These are phyloP conservation scores for Cottoperca gobio DNA, from an alignment of 2,797 vertebrate species.

Conservation along the genomic window DNA sequence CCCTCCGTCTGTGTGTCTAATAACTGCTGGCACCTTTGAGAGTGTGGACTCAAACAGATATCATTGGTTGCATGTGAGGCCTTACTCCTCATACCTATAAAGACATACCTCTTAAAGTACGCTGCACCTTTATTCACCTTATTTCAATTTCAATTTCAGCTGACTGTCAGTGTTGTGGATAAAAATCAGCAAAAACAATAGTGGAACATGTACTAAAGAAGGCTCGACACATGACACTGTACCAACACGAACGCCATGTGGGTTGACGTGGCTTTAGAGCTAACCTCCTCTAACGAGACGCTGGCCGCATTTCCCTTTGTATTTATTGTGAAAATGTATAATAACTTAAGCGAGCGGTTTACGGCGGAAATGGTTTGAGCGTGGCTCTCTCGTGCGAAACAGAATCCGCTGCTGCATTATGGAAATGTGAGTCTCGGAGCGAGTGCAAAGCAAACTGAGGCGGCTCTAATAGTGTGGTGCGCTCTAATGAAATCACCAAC, in stretches of 20 bases:
- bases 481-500: constrained; percentile 84
- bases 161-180: constrained; percentile 4
- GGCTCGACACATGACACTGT: constrained; percentile 37
- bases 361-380: constrained; percentile 80
- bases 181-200: background rate
- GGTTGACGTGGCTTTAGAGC: constrained; percentile 55
- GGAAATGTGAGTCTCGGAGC: constrained; percentile 78
- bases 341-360: constrained; percentile 80
- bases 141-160: constrained; percentile 55
- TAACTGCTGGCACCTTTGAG: constrained; percentile 69
- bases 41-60: constrained; percentile 50
- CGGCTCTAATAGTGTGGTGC: constrained; percentile 80
- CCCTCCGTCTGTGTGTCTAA: constrained; percentile 64
- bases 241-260: constrained; percentile 32
- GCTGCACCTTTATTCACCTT: constrained; percentile 46
- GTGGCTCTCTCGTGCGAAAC: constrained; percentile 77
- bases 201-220: background rate
- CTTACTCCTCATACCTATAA: constrained; percentile 8
- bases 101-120: constrained; percentile 29
- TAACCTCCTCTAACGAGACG: constrained; percentile 65
- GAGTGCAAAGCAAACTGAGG: constrained; percentile 82
- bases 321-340: constrained; percentile 84
- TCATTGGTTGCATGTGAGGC: constrained; percentile 40
- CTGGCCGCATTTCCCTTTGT: constrained; percentile 72
- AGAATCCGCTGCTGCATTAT: constrained; percentile 77